Percentiles rank a stretch among this genome's conserved stretches.
These are phyloP conservation scores for Apeira syringaria DNA, from an alignment of 2,888 invertebrate species.

Conservation along the genomic window DNA sequence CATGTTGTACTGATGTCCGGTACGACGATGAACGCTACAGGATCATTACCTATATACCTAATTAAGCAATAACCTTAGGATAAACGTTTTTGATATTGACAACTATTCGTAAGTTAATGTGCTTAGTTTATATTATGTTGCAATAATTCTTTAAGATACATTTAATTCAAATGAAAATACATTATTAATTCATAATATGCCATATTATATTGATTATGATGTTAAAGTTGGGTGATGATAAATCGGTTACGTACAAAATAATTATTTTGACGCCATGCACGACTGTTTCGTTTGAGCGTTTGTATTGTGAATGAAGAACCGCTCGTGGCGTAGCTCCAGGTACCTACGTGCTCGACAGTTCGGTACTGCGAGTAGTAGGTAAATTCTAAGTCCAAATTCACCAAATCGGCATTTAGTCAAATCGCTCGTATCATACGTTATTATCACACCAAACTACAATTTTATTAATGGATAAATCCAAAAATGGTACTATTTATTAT, in stretches of 20 bases:
- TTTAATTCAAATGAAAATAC: conserved; percentile 73
- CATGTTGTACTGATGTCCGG: conserved; percentile 81
- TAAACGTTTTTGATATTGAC: conserved; percentile 82
- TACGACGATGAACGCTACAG: conserved; percentile 74
- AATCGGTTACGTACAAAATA: conserved; percentile 65
- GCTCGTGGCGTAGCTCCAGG: no score
- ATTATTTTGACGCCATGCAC: conserved; percentile 60
- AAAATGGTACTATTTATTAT: conserved; percentile 81
- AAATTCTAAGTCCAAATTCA: conserved; percentile 43
- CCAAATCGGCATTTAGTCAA: conserved; percentile 74
- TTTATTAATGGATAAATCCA: conserved; percentile 74
- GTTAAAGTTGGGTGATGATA: conserved; percentile 74
- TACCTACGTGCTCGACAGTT: no score
- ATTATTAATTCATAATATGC: conserved; percentile 77
- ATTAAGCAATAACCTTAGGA: conserved; percentile 82
- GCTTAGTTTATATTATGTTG: conserved; percentile 79
- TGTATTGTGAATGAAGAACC: no score
- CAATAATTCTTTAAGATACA: conserved; percentile 75
- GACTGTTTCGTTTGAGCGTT: conserved; percentile 49
- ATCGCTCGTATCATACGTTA: conserved; percentile 75
- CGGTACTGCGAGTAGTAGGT: no score
- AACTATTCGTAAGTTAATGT: conserved; percentile 78
- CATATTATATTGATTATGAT: conserved; percentile 80
- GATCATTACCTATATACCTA: conserved; percentile 66
- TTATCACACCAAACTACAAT: conserved; percentile 76